Evolutionary conservation across 2,888 invertebrate species (phyloP).

Genomic region (Mesochorus sp.): DNA sequence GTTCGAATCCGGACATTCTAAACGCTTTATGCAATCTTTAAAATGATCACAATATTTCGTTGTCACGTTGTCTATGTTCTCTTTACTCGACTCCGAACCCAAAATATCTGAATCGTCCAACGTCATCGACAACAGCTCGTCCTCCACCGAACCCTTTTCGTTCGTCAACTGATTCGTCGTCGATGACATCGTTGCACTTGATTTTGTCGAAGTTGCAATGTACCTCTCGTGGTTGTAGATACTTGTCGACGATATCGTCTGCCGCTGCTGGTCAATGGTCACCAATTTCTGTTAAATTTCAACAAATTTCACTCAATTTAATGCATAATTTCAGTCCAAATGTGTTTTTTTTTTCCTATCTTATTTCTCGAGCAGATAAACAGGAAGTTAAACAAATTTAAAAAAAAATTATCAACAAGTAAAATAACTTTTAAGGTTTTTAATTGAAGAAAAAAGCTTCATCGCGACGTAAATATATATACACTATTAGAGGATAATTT

Average conservation of each 20-base stretch:
- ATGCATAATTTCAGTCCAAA: no score
- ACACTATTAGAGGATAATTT: no score
- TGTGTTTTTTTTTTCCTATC: no score
- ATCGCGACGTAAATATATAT: no score
- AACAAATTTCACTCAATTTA: no score
- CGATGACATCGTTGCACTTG: slow-evolving; percentile 88
- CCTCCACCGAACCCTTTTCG: slow-evolving; percentile 87
- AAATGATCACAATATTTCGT: slow-evolving; percentile 91
- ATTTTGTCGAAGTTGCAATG: slow-evolving; percentile 88
- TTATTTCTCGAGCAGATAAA: no score
- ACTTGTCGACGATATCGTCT: slow-evolving; percentile 89
- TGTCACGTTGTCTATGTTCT: slow-evolving; percentile 92
- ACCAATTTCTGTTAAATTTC: slow-evolving; percentile 83
- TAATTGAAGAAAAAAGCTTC: no score
- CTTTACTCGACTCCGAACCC: slow-evolving; percentile 88
- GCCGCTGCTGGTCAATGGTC: slow-evolving; percentile 89
- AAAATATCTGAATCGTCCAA: slow-evolving; percentile 92
- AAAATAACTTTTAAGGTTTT: no score
- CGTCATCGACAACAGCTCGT: slow-evolving; percentile 86
- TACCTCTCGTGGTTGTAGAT: slow-evolving; percentile 91
- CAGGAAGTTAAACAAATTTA: no score
- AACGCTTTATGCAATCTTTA: slow-evolving; percentile 88
- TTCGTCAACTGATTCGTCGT: slow-evolving; percentile 87
- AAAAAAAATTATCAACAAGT: no score
- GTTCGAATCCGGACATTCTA: slow-evolving; percentile 84